These are phyloP conservation scores for Orthosia incerta DNA, from an alignment of 2,888 invertebrate genomes.

Conservation along the genomic window DNA sequence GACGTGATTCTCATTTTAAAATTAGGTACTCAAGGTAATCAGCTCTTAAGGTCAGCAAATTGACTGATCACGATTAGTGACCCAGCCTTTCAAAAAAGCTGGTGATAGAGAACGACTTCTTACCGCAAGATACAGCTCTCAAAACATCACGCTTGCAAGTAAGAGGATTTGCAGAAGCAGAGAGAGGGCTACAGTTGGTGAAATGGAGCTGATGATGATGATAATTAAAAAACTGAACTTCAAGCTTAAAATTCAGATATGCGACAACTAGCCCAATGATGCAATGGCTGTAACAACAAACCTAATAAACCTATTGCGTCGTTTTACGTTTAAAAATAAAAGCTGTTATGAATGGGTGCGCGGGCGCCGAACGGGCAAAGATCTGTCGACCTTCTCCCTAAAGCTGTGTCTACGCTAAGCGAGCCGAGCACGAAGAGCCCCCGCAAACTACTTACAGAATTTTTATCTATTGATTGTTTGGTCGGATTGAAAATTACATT, in stretches of 20 bases:
- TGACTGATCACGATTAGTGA: background rate
- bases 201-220: background rate
- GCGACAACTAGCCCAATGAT: background rate
- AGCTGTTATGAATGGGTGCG: conserved; percentile 70
- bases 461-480: too few relatives aligned
- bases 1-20: too few relatives aligned
- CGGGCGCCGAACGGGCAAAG: conserved; percentile 67
- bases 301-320: conserved; percentile 23
- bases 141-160: too few relatives aligned
- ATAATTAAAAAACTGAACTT: background rate
- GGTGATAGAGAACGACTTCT: background rate
- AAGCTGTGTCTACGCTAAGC: background rate
- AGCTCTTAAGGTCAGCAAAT: background rate
- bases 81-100: background rate
- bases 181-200: too few relatives aligned
- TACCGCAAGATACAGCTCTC: background rate
- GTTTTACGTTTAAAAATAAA: conserved; percentile 68
- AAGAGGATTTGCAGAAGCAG: too few relatives aligned
- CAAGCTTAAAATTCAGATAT: background rate
- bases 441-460: too few relatives aligned
- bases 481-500: too few relatives aligned
- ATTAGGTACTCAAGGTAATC: too few relatives aligned
- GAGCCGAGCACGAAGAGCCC: background rate
- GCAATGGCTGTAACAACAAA: background rate
- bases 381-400: conserved; percentile 60